Conservation (phyloP, 2,113 vertebrate genomes). For the Uropsilus gracilis region DNA sequence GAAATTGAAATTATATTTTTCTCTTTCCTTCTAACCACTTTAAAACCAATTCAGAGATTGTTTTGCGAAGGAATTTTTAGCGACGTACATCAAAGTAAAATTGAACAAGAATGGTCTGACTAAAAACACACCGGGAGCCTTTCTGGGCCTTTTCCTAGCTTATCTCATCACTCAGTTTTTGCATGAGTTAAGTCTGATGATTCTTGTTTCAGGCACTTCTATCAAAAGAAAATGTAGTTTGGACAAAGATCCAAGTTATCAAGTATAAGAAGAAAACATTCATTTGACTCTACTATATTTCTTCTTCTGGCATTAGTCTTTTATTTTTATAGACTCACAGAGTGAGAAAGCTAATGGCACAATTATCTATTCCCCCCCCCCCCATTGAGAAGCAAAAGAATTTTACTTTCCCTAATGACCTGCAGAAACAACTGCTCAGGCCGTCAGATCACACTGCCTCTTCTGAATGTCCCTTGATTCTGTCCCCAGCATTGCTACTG, state of each 20-base stretch:
- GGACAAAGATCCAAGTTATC: background rate
- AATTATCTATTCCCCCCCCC: background rate
- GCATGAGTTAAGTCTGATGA: background rate
- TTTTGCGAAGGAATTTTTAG: constrained; percentile 50
- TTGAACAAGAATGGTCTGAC: background rate
- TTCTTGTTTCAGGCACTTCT: background rate
- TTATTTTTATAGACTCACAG: background rate
- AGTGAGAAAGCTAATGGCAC: background rate
- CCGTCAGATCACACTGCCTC: background rate
- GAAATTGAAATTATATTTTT: constrained; percentile 63
- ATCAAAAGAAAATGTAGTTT: background rate
- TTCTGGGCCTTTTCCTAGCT: constrained; percentile 5
- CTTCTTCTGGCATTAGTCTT: background rate
- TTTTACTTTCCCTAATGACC: background rate
- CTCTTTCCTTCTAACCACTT: constrained; percentile 23
- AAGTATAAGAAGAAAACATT: background rate
- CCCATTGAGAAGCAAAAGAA: background rate
- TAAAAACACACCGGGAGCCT: background rate
- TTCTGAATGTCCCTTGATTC: background rate
- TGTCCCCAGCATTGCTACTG: background rate
- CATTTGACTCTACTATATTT: background rate
- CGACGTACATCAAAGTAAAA: constrained; percentile 42
- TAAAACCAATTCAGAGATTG: constrained; percentile 35
- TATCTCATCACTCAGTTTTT: background rate
- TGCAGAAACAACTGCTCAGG: background rate